phyloP scores from a whole-genome alignment of 2,888 invertebrate genomes.

The Colletes collaris region DNA sequence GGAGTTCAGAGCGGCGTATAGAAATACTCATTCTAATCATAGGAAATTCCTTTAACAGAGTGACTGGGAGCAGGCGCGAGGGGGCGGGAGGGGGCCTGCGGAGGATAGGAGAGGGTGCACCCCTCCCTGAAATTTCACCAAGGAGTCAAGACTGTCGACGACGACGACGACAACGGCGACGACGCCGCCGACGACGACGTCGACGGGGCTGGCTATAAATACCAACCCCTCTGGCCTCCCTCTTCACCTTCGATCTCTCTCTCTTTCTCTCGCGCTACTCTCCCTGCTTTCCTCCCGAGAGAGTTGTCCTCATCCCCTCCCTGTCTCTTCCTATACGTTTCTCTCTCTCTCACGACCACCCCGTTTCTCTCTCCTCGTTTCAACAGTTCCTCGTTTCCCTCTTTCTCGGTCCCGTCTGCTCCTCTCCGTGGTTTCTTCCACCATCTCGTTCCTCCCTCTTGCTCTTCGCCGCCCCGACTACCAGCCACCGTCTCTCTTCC shows the following conservation, averaged over 20 bases:
- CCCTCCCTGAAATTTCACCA: slow-evolving; percentile 71
- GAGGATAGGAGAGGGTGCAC: slow-evolving; percentile 57
- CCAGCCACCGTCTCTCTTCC: slow-evolving; percentile 40
- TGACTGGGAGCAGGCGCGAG: slow-evolving; percentile 46
- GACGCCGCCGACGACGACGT: slow-evolving; percentile 50
- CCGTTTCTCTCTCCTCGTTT: slow-evolving; percentile 21
- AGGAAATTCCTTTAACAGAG: slow-evolving; percentile 80
- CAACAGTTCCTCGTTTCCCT: slow-evolving; percentile 32
- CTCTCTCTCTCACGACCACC: slow-evolving; percentile 3
- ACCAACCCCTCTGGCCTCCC: slow-evolving; percentile 68
- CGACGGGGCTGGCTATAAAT: slow-evolving; percentile 71
- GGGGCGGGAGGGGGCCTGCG: slow-evolving; percentile 30
- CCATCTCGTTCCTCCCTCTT: slow-evolving; percentile 24
- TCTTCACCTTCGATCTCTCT: slow-evolving; percentile 32
- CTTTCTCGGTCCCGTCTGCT: slow-evolving; percentile 47
- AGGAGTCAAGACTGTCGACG: slow-evolving; percentile 71
- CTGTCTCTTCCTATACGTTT: slow-evolving; percentile 18
- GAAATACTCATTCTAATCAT: slow-evolving; percentile 82
- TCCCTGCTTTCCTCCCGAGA: slow-evolving; percentile 42
- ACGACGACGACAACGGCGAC: slow-evolving; percentile 49
- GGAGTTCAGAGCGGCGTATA: slow-evolving; percentile 73
- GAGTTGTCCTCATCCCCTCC: slow-evolving; percentile 55
- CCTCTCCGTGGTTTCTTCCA: slow-evolving; percentile 21
- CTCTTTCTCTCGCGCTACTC: slow-evolving; percentile 16
- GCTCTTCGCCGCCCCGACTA: slow-evolving; percentile 18